Evolutionary conservation across 2,888 invertebrate genomes (phyloP).

Genomic region (Thysanoteuthis rhombus): DNA sequence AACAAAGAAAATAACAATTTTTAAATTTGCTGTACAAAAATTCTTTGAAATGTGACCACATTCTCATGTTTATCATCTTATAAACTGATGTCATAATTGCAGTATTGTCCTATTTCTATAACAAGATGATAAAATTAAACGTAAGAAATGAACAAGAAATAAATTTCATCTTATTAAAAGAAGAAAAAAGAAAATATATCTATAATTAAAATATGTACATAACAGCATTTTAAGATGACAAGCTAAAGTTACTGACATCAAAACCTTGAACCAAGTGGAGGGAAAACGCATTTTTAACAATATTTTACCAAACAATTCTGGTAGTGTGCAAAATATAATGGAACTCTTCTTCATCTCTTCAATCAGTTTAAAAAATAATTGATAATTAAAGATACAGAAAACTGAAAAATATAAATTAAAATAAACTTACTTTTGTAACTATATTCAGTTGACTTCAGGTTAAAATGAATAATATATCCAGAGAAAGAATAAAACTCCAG

Average conservation of each 20-base stretch:
- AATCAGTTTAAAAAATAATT: not conserved
- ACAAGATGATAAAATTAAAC: not conserved
- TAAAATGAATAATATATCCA: not conserved
- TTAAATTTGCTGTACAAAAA: not conserved
- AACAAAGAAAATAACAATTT: not conserved
- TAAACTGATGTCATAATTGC: not conserved
- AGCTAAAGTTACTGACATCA: not conserved
- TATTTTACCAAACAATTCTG: not conserved
- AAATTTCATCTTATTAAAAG: not conserved
- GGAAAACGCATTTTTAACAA: not conserved
- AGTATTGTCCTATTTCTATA: not conserved
- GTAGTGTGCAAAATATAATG: not conserved
- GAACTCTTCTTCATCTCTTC: not conserved
- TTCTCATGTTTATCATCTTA: not conserved
- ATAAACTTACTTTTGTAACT: not conserved
- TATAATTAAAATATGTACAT: not conserved
- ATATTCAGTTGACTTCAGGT: not conserved
- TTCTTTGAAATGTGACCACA: not conserved
- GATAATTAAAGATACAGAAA: not conserved
- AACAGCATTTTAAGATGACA: not conserved
- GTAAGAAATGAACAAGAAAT: not conserved
- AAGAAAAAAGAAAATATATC: not conserved
- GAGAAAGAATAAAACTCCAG: not conserved
- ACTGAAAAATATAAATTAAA: not conserved
- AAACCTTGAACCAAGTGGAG: not conserved